Evolutionary conservation across 2,888 invertebrate species (phyloP), one percentile per base, ranked within the genome.

Genomic region (Amaurobius ferox): DNA sequence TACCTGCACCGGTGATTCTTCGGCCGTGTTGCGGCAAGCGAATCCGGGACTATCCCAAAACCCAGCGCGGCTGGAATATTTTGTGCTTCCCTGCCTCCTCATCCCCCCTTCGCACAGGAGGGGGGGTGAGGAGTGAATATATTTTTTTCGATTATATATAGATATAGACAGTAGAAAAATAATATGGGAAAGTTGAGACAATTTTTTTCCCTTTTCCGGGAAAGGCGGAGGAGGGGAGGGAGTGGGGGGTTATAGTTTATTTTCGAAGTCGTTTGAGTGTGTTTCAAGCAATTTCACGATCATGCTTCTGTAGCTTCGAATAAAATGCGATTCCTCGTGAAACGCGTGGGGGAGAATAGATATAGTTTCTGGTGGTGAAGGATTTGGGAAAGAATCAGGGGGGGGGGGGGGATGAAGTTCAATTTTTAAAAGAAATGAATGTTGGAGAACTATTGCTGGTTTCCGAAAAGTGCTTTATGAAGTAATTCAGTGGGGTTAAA

Each of bases 231-330:
- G 68, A 39, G 19, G 2, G 64, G 11, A 32, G 48, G 32, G 23
- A n/a, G 44, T 44, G 44, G 30, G 62, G 30, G 64, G 32, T 70
- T 55, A 16, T 68, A 61, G 71, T 76, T 83, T 77, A 74, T 81
- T 70, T 70, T 70, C 32, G 40, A 74, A 74, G 71, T 71, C 76
- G n/a, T 76, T 70, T 55, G 19, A 44, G 64, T 83, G 76, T 85
- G 77, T 85, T 85, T 85, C 77, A 77, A 72, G 83, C 83, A 77
- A 85, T 85, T 85, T 85, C 83, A 85, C 83, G 83, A 85, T 85
- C 72, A 85, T 85, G 83, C 77, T 77, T 85, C 77, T 85, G 83
- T 85, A 85, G 64, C 71, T 85, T 85, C 83, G 83, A 77, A 85
- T 85, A 85, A 85, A 62, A 40, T 64, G 48, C 30, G 67, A 85